Percentiles rank a stretch among this genome's conserved stretches.
Conservation (phyloP, 2,797 vertebrate species). For the Poeciliopsis gracilis region DNA sequence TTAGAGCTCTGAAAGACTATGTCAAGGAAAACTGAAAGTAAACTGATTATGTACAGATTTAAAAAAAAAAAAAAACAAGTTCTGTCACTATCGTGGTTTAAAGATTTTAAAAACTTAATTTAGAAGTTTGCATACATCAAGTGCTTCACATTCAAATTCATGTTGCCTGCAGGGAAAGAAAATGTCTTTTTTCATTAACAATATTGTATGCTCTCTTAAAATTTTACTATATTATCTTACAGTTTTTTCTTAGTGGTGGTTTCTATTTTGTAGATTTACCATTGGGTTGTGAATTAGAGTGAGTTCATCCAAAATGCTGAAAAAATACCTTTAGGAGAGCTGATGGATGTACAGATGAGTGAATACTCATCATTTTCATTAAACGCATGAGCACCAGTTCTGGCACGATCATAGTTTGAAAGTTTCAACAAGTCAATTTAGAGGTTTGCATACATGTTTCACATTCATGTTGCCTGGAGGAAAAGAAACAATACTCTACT, state of each 20-base stretch:
- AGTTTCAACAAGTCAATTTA: not conserved
- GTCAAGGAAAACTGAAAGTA: no score
- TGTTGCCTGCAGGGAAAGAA: no score
- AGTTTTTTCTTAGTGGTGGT: not conserved
- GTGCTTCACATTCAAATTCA: no score
- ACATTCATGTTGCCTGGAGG: not conserved
- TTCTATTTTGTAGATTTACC: not conserved
- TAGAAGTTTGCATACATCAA: no score
- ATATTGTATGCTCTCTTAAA: no score
- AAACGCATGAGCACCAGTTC: not conserved
- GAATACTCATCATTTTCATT: not conserved
- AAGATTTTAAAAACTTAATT: no score
- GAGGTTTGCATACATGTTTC: not conserved
- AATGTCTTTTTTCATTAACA: no score
- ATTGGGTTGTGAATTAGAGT: not conserved
- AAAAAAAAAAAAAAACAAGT: no score
- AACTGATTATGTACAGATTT: no score
- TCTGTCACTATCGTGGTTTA: no score
- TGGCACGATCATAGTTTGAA: not conserved
- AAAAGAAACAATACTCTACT: not conserved
- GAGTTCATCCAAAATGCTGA: not conserved
- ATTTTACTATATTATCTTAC: not conserved
- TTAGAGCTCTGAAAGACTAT: no score
- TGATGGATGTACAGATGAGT: not conserved
- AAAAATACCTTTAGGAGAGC: not conserved